Evolutionary conservation across 2,113 vertebrate species (phyloP).

Genomic region (Gyps fulvus): DNA sequence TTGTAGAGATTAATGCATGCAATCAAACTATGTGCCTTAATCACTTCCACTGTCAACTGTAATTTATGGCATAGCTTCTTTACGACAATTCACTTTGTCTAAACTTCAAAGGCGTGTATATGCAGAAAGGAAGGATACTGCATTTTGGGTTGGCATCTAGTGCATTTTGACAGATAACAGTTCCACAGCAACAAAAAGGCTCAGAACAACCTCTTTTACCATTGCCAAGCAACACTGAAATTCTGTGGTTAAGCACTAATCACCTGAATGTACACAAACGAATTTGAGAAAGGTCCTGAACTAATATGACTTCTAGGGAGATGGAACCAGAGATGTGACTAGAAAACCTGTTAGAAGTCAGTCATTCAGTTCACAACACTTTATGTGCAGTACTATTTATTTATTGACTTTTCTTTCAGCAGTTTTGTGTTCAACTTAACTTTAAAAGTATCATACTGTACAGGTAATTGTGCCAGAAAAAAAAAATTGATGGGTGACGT

Average conservation of each 20-base stretch:
- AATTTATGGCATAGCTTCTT: constrained; percentile 52
- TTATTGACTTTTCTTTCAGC: neutral
- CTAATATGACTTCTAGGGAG: neutral
- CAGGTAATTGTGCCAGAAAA: neutral
- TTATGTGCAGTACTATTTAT: neutral
- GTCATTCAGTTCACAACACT: neutral
- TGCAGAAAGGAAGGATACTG: neutral
- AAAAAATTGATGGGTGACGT: neutral
- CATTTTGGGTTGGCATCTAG: neutral
- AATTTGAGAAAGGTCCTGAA: neutral
- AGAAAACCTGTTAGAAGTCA: neutral
- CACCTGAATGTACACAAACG: neutral
- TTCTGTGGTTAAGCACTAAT: neutral
- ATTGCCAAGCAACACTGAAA: neutral
- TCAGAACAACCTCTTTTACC: neutral
- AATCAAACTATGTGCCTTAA: constrained; percentile 63
- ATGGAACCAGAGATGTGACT: neutral
- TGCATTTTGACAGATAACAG: neutral
- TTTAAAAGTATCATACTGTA: neutral
- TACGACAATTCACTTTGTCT: constrained; percentile 29
- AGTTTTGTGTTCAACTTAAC: neutral
- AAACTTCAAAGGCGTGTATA: neutral
- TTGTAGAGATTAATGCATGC: constrained; percentile 66
- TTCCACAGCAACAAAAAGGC: neutral
- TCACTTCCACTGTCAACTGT: constrained; percentile 58